These are phyloP conservation scores for Calypte anna DNA, from an alignment of 2,113 vertebrate species.

Conservation along the genomic window DNA sequence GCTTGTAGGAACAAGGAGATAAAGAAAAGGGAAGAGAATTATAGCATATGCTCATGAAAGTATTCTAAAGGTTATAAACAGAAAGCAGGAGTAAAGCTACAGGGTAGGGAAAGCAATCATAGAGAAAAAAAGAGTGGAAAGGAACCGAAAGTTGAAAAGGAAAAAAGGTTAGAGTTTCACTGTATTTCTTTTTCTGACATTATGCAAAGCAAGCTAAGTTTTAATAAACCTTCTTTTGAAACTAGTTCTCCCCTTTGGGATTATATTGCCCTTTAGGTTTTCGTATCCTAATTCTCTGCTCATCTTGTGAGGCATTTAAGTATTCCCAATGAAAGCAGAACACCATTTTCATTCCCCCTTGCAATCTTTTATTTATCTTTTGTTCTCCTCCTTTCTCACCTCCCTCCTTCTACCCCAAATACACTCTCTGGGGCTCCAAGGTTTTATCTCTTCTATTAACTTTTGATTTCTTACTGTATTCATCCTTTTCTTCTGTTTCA, in stretches of 20 bases:
- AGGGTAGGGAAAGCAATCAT: background rate
- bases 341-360: background rate
- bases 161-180: conserved; percentile 28
- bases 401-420: background rate
- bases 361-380: conserved; percentile 48
- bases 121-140: conserved; percentile 72
- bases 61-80: conserved; percentile 84
- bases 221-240: conserved; percentile 63
- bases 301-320: conserved; percentile 28
- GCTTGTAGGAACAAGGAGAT: conserved; percentile 96
- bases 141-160: conserved; percentile 31
- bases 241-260: conserved; percentile 29
- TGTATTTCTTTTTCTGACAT: conserved; percentile 11
- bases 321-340: conserved; percentile 27
- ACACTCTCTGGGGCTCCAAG: background rate
- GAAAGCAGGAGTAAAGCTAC: conserved; percentile 72
- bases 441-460: background rate
- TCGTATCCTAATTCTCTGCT: conserved; percentile 35
- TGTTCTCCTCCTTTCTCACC: background rate
- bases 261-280: conserved; percentile 56
- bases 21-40: conserved; percentile 90
- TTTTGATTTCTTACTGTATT: background rate
- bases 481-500: background rate
- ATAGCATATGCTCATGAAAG: conserved; percentile 84
- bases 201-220: conserved; percentile 46